Conservation (phyloP, 2,888 invertebrate species). For the Pheosia tremula region DNA sequence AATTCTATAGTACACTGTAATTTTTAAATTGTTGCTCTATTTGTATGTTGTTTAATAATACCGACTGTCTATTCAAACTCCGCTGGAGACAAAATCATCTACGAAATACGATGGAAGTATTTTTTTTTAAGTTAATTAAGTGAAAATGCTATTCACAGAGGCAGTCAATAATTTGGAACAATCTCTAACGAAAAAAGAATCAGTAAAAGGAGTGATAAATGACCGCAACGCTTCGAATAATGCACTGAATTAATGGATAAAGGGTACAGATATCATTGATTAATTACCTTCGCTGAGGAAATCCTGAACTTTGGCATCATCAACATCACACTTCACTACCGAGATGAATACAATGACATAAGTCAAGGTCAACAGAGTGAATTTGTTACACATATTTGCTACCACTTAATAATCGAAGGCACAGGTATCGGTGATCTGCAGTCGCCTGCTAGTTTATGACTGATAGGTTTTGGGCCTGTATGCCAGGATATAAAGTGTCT, state of each 20-base stretch:
- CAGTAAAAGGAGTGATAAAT: neutral
- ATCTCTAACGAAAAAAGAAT: neutral
- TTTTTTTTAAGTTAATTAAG: neutral
- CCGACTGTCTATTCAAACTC: too few relatives aligned
- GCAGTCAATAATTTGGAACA: neutral
- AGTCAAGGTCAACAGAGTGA: constrained; percentile 62
- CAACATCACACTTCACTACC: constrained; percentile 65
- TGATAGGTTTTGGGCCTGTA: constrained; percentile 64
- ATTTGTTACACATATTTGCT: constrained; percentile 69
- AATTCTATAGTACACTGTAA: too few relatives aligned
- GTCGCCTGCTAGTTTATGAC: constrained; percentile 65
- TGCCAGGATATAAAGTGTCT: constrained; percentile 81
- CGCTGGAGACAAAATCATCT: too few relatives aligned
- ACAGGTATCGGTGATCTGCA: constrained; percentile 50
- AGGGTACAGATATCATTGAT: neutral
- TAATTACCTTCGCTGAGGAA: constrained; percentile 62
- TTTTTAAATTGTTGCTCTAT: too few relatives aligned
- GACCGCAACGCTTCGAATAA: neutral
- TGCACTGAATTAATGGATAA: neutral
- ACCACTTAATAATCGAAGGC: constrained; percentile 29
- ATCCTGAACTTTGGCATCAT: constrained; percentile 50
- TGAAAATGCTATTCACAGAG: neutral
- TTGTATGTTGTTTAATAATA: too few relatives aligned
- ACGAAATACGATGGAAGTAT: too few relatives aligned
- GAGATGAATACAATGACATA: constrained; percentile 67